Conservation (phyloP, 2,888 invertebrate genomes). For the Drosophila cyrtoloma region DNA sequence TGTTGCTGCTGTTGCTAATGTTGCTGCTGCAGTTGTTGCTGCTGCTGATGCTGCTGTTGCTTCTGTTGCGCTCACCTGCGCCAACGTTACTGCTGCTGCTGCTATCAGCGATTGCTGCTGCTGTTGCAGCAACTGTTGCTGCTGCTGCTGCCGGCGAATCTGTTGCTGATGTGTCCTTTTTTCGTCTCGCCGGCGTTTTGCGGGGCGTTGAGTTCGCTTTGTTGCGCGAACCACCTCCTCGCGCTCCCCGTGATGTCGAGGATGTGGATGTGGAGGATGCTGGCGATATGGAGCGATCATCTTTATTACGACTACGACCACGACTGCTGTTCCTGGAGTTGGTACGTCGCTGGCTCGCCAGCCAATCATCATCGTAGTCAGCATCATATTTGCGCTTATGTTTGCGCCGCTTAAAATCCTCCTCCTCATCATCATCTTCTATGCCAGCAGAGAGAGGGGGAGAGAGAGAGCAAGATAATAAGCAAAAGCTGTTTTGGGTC, state of each 20-base stretch:
- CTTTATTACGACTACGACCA: slow-evolving; percentile 80
- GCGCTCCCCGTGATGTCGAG: slow-evolving; percentile 74
- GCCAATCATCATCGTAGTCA: slow-evolving; percentile 85
- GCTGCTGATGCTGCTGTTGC: slow-evolving; percentile 25
- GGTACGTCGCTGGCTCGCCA: slow-evolving; percentile 79
- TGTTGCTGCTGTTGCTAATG: slow-evolving; percentile 52
- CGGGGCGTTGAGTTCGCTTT: slow-evolving; percentile 68
- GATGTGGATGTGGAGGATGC: slow-evolving; percentile 82
- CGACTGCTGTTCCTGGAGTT: slow-evolving; percentile 81
- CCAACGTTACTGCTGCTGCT: slow-evolving; percentile 26
- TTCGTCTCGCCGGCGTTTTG: slow-evolving; percentile 80
- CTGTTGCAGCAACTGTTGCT: slow-evolving; percentile 6
- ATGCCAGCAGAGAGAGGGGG: slow-evolving; percentile 5
- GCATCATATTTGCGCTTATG: slow-evolving; percentile 84
- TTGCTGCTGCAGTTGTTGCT: slow-evolving; percentile 22
- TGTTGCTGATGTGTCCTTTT: slow-evolving; percentile 67
- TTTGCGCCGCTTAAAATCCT: slow-evolving; percentile 83
- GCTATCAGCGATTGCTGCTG: slow-evolving; percentile 7
- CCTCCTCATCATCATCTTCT: slow-evolving; percentile 84
- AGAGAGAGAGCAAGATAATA: neutral
- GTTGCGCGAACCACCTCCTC: slow-evolving; percentile 56
- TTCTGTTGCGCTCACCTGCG: slow-evolving; percentile 62
- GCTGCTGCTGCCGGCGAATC: slow-evolving; percentile 23
- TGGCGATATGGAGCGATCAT: slow-evolving; percentile 83
- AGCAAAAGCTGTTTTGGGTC: slow-evolving; percentile 12